phyloP scores from a whole-genome alignment of 2,113 vertebrate species.

The Caracal caracal region DNA sequence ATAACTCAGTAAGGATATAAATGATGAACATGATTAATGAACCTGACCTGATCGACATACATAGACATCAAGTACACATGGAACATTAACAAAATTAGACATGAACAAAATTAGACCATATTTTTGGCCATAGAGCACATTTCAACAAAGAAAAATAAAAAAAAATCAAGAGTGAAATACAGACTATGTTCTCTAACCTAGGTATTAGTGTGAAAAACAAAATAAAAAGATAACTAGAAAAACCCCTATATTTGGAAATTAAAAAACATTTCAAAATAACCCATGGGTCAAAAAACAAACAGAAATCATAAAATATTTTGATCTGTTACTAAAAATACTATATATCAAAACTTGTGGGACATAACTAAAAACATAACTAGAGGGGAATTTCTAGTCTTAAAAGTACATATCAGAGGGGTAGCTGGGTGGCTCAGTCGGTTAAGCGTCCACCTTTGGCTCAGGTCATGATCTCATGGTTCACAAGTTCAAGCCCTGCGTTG shows the following conservation, averaged over 20 bases:
- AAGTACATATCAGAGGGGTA: not conserved
- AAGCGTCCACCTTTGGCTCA: too few species aligned
- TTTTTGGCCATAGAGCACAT: not conserved
- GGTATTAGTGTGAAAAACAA: not conserved
- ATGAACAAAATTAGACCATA: not conserved
- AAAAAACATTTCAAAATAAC: not conserved
- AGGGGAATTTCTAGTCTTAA: not conserved
- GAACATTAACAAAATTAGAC: constrained; percentile 21
- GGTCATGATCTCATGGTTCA: too few species aligned
- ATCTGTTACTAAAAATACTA: not conserved
- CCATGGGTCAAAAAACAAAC: not conserved
- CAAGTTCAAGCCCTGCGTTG: too few species aligned
- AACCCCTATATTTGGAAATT: not conserved
- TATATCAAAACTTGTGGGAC: not conserved
- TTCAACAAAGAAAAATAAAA: constrained; percentile 7
- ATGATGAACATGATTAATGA: not conserved
- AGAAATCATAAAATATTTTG: constrained; percentile 4
- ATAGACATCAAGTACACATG: not conserved
- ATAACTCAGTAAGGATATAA: not conserved
- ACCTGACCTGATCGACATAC: not conserved
- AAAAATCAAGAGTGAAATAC: not conserved
- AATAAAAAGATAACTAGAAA: not conserved
- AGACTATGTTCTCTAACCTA: not conserved
- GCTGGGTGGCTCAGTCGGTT: too few species aligned
- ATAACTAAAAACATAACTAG: constrained; percentile 3